Percentiles rank a stretch among this genome's conserved stretches.
These are phyloP conservation scores for Romanomermis culicivorax DNA, from an alignment of 2,888 invertebrate genomes.

Conservation along the genomic window DNA sequence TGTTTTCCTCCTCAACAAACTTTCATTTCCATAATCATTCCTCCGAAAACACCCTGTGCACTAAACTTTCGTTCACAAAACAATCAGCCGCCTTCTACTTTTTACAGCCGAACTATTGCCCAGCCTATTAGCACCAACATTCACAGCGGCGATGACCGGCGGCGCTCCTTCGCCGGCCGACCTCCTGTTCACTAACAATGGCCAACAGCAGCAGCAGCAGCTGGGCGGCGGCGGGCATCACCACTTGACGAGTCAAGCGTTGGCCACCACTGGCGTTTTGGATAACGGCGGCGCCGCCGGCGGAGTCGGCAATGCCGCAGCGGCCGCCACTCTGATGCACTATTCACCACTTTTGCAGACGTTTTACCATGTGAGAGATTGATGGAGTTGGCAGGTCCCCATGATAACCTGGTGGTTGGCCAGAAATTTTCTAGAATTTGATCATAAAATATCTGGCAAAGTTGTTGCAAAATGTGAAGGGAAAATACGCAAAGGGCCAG, in stretches of 20 bases:
- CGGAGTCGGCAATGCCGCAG: neutral
- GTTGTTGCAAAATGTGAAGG: no score
- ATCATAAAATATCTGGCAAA: no score
- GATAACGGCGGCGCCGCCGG: neutral
- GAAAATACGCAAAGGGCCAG: no score
- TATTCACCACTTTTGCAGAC: neutral
- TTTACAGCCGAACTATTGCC: constrained; percentile 4
- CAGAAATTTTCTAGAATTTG: no score
- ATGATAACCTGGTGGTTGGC: no score
- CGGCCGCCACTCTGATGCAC: neutral
- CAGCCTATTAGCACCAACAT: neutral
- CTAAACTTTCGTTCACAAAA: no score
- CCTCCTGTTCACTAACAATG: neutral
- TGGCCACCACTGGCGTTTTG: constrained; percentile 1
- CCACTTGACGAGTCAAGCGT: neutral
- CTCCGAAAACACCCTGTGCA: no score
- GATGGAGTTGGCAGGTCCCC: no score
- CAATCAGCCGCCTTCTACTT: neutral
- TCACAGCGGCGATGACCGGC: neutral
- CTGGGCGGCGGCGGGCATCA: neutral
- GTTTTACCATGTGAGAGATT: no score
- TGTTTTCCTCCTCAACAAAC: no score
- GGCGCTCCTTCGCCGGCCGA: neutral
- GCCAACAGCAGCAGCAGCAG: neutral
- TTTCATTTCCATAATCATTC: no score